Base-by-base conservation (phyloP, 2,113 vertebrate genomes). In the Hymenochirus boettgeri region DNA sequence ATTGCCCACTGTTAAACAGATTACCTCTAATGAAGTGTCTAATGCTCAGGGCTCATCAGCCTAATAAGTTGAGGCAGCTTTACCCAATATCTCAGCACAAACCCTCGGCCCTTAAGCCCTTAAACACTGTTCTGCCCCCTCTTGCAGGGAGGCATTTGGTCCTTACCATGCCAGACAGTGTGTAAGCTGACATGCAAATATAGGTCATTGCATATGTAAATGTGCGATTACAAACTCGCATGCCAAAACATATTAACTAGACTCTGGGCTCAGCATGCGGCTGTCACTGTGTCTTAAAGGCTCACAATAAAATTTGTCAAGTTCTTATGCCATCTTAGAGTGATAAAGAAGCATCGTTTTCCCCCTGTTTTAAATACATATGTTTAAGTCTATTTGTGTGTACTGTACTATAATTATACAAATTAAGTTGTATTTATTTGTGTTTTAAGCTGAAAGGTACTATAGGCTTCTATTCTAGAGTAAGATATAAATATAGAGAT, bases 151-250 rank as follows among this genome's bases (percentile, higher is more conserved):
- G 93, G 93, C 90, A 93, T 93, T 91, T 84, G 67, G 81, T 86
- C 89, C 93, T 96, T 96, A 97, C 94, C 91, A 91, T 86, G 88
- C 90, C 80, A 90, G 93, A 95, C 92, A 89, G 93, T 92, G 92
- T 92, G 92, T 88, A 92, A 94, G 92, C 94, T 97, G 96, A 99
- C 96, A 98, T 99, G 95, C 95, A 99, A 93, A 99, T 99, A 88
- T 99, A 99, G 96, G 96, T 98, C 96, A 98, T 99, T 97, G 95
- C 95, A 98, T 99, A 99, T 99, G 96, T 96, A 99, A 99, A 99
- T 98, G 95, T 95, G 95, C 92, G 92, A 97, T 98, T 98, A 97
- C 90, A 89, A 88, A 90, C 91, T 87, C 85, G 89, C 90, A 91
- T 92, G 96, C 96, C 96, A 97, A 92, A 90, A 93, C 92, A 92